Evolutionary conservation across 2,113 vertebrate genomes (phyloP).

Genomic region (Oncorhynchus clarkii): DNA sequence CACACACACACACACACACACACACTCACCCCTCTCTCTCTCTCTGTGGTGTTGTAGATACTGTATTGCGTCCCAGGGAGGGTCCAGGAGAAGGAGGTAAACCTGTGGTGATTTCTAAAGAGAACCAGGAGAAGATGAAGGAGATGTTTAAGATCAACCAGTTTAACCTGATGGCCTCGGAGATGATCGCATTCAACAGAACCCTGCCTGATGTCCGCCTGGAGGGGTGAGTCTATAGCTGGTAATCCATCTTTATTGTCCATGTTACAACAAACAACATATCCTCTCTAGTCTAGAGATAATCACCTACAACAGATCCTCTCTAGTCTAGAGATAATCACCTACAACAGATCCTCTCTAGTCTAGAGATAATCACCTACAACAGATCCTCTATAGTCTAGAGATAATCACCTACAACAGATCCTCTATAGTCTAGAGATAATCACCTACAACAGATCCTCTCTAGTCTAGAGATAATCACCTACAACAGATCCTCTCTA

Average conservation of each 20-base stretch:
- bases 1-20: not conserved
- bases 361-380: no score
- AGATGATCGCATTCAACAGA: slow-evolving; percentile 97
- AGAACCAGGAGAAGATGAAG: slow-evolving; percentile 98
- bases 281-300: no score
- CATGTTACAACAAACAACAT: no score
- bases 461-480: no score
- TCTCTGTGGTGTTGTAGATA: slow-evolving; percentile 66
- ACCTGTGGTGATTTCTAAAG: slow-evolving; percentile 95
- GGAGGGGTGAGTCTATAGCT: slow-evolving; percentile 84
- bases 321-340: no score
- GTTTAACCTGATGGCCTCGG: slow-evolving; percentile 99
- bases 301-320: no score
- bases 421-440: no score
- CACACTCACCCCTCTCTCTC: not conserved
- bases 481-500: no score
- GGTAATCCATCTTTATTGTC: slow-evolving; percentile 40
- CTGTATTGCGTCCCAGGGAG: slow-evolving; percentile 85
- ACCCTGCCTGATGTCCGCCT: slow-evolving; percentile 94
- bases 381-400: no score
- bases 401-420: no score
- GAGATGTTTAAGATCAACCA: slow-evolving; percentile 99
- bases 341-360: no score
- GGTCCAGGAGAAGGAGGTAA: slow-evolving; percentile 98
- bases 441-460: no score